A percentile compares a stretch with the other conserved stretches of the same genome.
phyloP scores from a whole-genome alignment of 2,888 invertebrate genomes.

The Thalpophila matura region DNA sequence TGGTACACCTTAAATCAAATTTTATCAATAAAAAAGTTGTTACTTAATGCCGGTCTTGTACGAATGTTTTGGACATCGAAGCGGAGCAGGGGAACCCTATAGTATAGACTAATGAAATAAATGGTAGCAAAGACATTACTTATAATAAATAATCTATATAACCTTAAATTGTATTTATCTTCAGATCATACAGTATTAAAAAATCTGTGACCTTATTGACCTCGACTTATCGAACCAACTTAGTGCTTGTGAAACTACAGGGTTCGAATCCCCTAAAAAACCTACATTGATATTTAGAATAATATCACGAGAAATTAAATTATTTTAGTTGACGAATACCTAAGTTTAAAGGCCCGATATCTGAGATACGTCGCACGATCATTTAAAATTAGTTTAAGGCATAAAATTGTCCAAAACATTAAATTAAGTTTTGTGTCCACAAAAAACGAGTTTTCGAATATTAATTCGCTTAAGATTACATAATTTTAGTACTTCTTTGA shows the following conservation, averaged over 20 bases:
- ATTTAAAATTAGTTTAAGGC: slow-evolving; percentile 13
- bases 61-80: slow-evolving; percentile 67
- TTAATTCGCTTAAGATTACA: slow-evolving; percentile 24
- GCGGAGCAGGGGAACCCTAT: slow-evolving; percentile 60
- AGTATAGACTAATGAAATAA: slow-evolving; percentile 50
- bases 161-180: slow-evolving; percentile 52
- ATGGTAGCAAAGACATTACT: slow-evolving; percentile 48
- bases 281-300: slow-evolving; percentile 67
- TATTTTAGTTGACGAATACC: slow-evolving; percentile 58
- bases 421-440: slow-evolving; percentile 26
- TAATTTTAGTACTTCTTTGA: slow-evolving; percentile 32
- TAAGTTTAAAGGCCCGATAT: slow-evolving; percentile 49
- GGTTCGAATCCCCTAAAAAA: slow-evolving; percentile 50
- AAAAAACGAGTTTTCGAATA: slow-evolving; percentile 15
- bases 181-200: slow-evolving; percentile 59
- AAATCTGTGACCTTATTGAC: slow-evolving; percentile 55
- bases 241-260: slow-evolving; percentile 52
- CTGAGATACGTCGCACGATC: slow-evolving; percentile 43
- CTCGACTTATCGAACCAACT: slow-evolving; percentile 34
- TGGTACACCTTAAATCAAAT: slow-evolving; percentile 83
- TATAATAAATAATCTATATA: slow-evolving; percentile 58
- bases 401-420: slow-evolving; percentile 34
- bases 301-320: slow-evolving; percentile 67
- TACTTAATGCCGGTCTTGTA: slow-evolving; percentile 62
- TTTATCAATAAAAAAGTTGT: slow-evolving; percentile 67